Base-by-base conservation (phyloP, 2,888 invertebrate species). In the Vesta saturnalis region DNA sequence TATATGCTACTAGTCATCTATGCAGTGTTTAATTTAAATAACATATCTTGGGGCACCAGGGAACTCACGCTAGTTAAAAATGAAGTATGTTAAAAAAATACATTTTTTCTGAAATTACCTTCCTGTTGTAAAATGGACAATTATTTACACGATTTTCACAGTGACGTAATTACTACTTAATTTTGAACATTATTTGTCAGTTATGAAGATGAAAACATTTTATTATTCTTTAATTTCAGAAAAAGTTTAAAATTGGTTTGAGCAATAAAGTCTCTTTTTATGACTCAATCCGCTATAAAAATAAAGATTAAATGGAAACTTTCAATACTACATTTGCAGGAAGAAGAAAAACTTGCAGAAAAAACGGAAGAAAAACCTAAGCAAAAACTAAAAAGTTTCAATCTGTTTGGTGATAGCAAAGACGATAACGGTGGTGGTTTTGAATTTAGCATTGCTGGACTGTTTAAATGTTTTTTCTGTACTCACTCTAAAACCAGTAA, bases 1-100 rank as follows among this genome's bases (percentile, higher is more conserved):
- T 97, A 97, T 83, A 91, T 97, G 88, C 85, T 97, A 79, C 87
- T 97, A 61, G 92, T 96, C 73, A 92, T 97, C 64, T 97, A 95
- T 82, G 95, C 96, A 0, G 86, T 97, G 21, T 95, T 96, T 81
- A 97, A 97, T 82, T 88, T 97, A 85, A 95, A 97, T 82, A 93
- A 95, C 78, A 94, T 97, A 1, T 91, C 93, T 0, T 97, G 97
- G 97, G 97, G 97, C 3, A 97, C 97, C 0, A 86, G 97, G 69
- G 97, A 97, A 82, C 91, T 88, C 56, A 86, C 87, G 60, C 69
- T 84, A 71, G 74, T 74, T 75, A 69, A 77, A 12, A 3, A 3
- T 5, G 15, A 12, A 8, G 43, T n/a, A 43, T n/a, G 43, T 4
- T n/a, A n/a, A n/a, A n/a, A n/a, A n/a, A n/a, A n/a, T 10, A 10